Base-by-base conservation (phyloP, 1,140 invertebrate species). In the Sogatella furcifera region DNA sequence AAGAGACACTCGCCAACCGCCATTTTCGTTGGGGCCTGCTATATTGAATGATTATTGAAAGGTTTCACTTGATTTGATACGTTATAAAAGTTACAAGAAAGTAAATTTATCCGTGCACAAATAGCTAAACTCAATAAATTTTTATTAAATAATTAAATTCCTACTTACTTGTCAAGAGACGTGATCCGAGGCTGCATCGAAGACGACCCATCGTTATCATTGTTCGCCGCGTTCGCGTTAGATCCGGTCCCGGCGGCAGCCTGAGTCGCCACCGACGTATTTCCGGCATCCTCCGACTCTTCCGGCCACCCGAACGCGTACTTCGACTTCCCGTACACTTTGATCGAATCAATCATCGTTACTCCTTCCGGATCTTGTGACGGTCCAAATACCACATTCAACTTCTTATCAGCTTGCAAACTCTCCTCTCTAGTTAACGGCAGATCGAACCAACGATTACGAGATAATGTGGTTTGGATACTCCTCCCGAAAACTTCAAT, bases 221-320 rank as follows among this genome's bases (percentile, higher is more conserved):
- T 31, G 24, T 41, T 55, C 15, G 9, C 4, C 42, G 56, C 1
- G 42, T 43, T 61, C 15, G 71, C 66, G 53, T 66, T 70, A n/a
- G 74, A 68, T 5, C 70, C 64, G 21, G 71, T 66, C 38, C 69
- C 69, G 5, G 71, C 60, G 19, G 71, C 60, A 21, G 69, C 62
- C 31, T 71, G 71, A 10, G 74, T 73, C 4, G 74, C 69, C 14
- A 79, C 76, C 3, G 80, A 75, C 34, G 80, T 78, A 56, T 82
- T 78, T 5, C 82, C 74, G 31, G 85, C 81, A 62, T 97, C 94
- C 68, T 97, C 94, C 13, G 81, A 83, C 70, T 97, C 95, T 73
- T 98, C 95, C 0, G 95, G 94, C 95, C 95, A 98, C 44, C 93
- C 94, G 74, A 98, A 96, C 0, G 85, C 78, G 71, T 97, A 95